Conservation (phyloP, 2,797 vertebrate species). For the Gobionotothen gibberifrons region DNA sequence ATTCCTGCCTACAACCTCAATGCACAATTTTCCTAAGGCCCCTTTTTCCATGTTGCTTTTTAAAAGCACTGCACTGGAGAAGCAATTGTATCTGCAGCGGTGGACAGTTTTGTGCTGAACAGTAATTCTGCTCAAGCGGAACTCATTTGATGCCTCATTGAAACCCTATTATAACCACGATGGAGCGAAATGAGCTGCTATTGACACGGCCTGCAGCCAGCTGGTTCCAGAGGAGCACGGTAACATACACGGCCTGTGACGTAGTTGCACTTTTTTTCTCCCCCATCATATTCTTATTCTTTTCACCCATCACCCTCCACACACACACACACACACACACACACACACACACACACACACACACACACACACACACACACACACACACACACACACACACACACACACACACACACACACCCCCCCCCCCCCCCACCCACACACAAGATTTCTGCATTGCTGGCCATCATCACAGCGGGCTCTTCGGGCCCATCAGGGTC, state of each 20-base stretch:
- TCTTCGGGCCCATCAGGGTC: slow-evolving; percentile 37
- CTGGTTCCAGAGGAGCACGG: slow-evolving; percentile 20
- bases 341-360: background rate
- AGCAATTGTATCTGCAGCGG: slow-evolving; percentile 47
- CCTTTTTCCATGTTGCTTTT: slow-evolving; percentile 7
- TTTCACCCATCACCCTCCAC: slow-evolving; percentile 3
- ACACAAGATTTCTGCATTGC: slow-evolving; percentile 33
- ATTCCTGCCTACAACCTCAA: slow-evolving; percentile 6
- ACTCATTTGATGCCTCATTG: slow-evolving; percentile 82
- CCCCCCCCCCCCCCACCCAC: too few relatives aligned
- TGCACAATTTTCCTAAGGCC: background rate
- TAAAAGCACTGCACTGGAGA: slow-evolving; percentile 33
- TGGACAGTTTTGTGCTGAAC: slow-evolving; percentile 61
- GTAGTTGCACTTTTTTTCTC: slow-evolving; percentile 51
- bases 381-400: too few relatives aligned
- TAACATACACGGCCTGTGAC: slow-evolving; percentile 15
- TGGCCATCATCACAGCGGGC: slow-evolving; percentile 27
- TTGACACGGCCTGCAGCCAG: slow-evolving; percentile 51
- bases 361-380: background rate
- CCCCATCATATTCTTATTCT: slow-evolving; percentile 50
- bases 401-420: too few relatives aligned
- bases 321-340: background rate
- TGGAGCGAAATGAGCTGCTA: slow-evolving; percentile 68
- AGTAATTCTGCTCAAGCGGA: slow-evolving; percentile 66
- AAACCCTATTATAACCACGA: slow-evolving; percentile 72